phyloP scores from a whole-genome alignment of 2,888 invertebrate species.

The Gastracanthus pulcherrimus region DNA sequence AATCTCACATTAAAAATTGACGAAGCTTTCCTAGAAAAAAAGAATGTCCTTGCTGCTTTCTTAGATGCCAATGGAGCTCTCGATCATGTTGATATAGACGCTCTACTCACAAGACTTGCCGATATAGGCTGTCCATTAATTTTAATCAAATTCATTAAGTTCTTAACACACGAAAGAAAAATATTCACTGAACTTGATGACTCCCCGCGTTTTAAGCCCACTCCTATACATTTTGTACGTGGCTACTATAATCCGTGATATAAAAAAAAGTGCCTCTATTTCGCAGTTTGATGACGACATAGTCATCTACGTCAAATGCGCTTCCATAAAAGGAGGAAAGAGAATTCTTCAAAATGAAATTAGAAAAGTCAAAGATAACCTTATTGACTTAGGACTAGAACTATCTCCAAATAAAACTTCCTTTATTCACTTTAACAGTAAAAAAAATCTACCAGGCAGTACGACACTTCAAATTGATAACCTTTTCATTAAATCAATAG shows the following conservation, averaged over 20 bases:
- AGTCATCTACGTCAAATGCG: neutral
- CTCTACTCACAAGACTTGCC: neutral
- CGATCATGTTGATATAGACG: neutral
- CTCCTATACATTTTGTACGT: neutral
- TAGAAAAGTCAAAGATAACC: neutral
- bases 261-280: neutral
- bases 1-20: slow-evolving; percentile 1
- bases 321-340: neutral
- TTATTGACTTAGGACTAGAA: neutral
- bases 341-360: too few relatives aligned
- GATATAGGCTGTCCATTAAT: neutral
- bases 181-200: neutral
- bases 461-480: too few relatives aligned
- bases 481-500: too few relatives aligned
- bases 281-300: slow-evolving; percentile 2
- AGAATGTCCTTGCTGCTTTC: neutral
- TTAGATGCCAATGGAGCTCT: neutral
- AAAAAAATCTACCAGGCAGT: neutral
- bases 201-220: neutral
- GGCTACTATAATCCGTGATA: neutral
- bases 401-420: neutral
- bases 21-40: neutral
- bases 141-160: neutral
- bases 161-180: neutral
- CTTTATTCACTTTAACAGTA: slow-evolving; percentile 10